phyloP scores from a whole-genome alignment of 1,140 invertebrate species.

The Pectinophora gossypiella region DNA sequence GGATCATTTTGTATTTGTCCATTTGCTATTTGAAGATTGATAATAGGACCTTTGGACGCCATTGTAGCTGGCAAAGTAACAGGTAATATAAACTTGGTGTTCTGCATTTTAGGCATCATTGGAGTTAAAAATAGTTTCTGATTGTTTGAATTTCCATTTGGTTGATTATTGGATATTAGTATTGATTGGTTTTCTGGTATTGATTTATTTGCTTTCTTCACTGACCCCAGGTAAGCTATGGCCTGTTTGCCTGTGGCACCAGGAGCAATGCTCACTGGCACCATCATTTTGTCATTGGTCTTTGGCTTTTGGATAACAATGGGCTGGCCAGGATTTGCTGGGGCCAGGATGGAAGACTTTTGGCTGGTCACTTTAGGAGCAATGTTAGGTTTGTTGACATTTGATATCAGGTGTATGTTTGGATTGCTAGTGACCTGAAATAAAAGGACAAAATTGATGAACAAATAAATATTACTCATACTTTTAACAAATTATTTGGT shows the following conservation, averaged over 20 bases:
- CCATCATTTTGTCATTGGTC: slow-evolving; percentile 60
- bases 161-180: slow-evolving; percentile 62
- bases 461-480: background rate
- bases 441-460: slow-evolving; percentile 14
- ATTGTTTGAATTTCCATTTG: slow-evolving; percentile 54
- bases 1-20: slow-evolving; percentile 73
- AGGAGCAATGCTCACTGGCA: slow-evolving; percentile 64
- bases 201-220: slow-evolving; percentile 57
- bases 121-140: slow-evolving; percentile 70
- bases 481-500: background rate
- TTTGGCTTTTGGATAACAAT: slow-evolving; percentile 73
- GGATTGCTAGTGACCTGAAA: slow-evolving; percentile 65
- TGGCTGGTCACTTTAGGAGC: slow-evolving; percentile 48
- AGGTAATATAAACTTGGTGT: slow-evolving; percentile 66
- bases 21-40: slow-evolving; percentile 73
- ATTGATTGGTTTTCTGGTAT: slow-evolving; percentile 64
- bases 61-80: slow-evolving; percentile 64
- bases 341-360: slow-evolving; percentile 58
- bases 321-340: slow-evolving; percentile 55
- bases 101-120: slow-evolving; percentile 68
- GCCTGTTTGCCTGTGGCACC: slow-evolving; percentile 50
- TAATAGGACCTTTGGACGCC: slow-evolving; percentile 68
- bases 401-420: slow-evolving; percentile 65
- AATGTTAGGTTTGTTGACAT: slow-evolving; percentile 62
- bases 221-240: slow-evolving; percentile 59